Percentiles rank a stretch among this genome's conserved stretches.
Conservation (phyloP, 2,797 vertebrate species). For the Cercopithecus diana region DNA sequence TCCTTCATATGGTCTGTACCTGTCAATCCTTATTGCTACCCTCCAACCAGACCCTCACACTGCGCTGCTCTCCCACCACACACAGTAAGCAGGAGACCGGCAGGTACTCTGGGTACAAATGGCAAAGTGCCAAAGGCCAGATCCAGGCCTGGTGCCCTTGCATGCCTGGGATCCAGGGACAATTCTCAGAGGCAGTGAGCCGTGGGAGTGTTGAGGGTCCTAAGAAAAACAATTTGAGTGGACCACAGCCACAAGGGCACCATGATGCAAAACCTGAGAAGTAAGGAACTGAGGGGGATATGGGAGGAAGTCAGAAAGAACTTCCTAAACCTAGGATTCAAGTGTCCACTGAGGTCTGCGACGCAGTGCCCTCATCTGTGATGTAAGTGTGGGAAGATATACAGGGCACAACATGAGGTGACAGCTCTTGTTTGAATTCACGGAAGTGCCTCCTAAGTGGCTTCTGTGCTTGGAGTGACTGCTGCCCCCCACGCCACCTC, state of each 20-base stretch:
- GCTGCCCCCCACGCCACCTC: background rate
- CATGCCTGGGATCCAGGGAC: background rate
- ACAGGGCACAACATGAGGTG: background rate
- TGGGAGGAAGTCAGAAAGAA: constrained; percentile 9
- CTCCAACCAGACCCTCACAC: background rate
- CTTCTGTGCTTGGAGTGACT: background rate
- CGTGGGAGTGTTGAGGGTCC: background rate
- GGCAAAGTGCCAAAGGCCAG: constrained; percentile 4
- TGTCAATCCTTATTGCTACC: background rate
- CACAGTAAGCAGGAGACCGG: background rate
- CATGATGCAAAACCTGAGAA: background rate
- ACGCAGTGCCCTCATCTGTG: background rate
- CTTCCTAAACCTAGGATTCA: background rate
- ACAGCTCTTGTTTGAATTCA: constrained; percentile 23
- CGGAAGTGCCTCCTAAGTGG: background rate
- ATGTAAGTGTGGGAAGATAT: background rate
- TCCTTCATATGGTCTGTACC: background rate
- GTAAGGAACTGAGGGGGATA: background rate
- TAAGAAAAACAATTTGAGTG: background rate
- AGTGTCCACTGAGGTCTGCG: background rate
- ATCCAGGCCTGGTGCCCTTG: background rate
- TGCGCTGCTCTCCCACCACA: background rate
- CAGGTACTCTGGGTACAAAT: background rate
- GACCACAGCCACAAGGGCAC: background rate
- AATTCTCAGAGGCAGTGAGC: background rate